Evolutionary conservation across 2,113 vertebrate species (phyloP).

Genomic region (Megaceryle torquata): DNA sequence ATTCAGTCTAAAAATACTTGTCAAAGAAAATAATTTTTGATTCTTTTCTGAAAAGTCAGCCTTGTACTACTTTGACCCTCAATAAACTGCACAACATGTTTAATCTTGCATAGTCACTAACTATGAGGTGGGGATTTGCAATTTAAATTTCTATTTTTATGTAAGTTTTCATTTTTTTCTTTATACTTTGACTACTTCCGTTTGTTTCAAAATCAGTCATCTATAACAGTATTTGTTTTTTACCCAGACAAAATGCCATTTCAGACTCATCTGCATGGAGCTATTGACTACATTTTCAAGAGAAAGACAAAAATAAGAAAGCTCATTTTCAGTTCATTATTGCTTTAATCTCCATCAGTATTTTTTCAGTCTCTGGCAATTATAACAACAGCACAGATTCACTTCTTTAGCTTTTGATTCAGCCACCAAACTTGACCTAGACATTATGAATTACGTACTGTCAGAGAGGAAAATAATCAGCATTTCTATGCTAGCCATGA

Average conservation of each 20-base stretch:
- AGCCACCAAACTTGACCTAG: background rate
- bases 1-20: constrained; percentile 1
- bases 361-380: background rate
- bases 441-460: background rate
- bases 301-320: background rate
- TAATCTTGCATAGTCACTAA: background rate
- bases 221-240: background rate
- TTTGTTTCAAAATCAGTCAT: background rate
- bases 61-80: background rate
- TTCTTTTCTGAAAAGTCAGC: background rate
- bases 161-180: background rate
- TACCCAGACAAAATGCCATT: background rate
- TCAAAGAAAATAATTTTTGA: constrained; percentile 4
- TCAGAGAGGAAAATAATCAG: background rate
- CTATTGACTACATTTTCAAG: background rate
- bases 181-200: background rate
- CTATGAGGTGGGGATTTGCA: background rate
- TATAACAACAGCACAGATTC: background rate
- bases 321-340: background rate
- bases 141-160: constrained; percentile 27
- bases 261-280: background rate
- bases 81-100: background rate
- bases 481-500: background rate
- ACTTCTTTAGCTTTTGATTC: background rate
- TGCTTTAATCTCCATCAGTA: background rate